Evolutionary conservation across 2,797 vertebrate species (phyloP).

Genomic region (Avahi laniger): DNA sequence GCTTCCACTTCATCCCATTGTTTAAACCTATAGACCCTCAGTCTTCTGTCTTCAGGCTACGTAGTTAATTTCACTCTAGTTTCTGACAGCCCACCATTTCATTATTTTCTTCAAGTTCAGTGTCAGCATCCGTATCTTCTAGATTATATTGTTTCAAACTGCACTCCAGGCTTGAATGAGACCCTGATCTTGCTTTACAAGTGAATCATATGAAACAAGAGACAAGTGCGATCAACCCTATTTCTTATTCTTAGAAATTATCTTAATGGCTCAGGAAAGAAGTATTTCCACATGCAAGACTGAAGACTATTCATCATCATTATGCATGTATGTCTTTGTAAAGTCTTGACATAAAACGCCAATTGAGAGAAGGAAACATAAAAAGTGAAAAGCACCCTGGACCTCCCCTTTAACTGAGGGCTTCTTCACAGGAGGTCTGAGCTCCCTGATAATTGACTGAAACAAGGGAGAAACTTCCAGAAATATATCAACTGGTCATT

Average conservation of each 20-base stretch:
- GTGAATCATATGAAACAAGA: neutral
- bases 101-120: neutral
- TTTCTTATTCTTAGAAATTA: slow-evolving; percentile 17
- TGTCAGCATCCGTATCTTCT: neutral
- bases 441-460: neutral
- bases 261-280: neutral
- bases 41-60: neutral
- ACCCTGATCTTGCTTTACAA: neutral
- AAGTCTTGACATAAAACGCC: slow-evolving; percentile 11
- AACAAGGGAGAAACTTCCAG: neutral
- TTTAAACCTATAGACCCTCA: neutral
- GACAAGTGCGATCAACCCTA: neutral
- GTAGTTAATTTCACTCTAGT: neutral
- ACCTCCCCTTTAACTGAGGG: neutral
- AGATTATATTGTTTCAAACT: neutral
- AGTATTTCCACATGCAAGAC: neutral
- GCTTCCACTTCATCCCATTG: neutral
- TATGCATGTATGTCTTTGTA: neutral
- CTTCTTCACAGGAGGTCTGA: neutral
- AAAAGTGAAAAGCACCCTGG: neutral
- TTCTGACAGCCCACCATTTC: neutral
- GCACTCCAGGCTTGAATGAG: neutral
- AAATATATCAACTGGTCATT: neutral
- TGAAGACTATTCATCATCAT: neutral
- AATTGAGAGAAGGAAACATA: neutral